Percentiles rank a stretch among this genome's conserved stretches.
Conservation (phyloP, 2,113 vertebrate species). For the Perognathus longimembris region DNA sequence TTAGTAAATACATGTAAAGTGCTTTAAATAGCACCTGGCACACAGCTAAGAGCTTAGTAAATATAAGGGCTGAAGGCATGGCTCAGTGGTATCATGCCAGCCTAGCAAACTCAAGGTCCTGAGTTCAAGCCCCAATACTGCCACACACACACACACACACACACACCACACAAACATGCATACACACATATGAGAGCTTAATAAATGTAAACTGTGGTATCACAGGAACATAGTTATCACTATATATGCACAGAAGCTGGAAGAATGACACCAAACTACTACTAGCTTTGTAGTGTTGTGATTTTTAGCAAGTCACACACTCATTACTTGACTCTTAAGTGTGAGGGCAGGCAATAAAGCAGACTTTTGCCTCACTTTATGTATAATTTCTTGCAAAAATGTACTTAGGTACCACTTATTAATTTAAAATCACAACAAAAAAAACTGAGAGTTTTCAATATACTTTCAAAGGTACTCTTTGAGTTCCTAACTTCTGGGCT, state of each 20-base stretch:
- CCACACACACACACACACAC: too few species aligned
- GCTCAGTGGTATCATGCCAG: too few species aligned
- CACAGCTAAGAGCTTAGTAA: neutral
- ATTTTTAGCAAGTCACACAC: neutral
- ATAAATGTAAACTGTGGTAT: neutral
- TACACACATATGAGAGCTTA: neutral
- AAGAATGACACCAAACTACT: neutral
- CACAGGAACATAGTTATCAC: neutral
- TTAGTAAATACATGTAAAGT: slow-evolving; percentile 6
- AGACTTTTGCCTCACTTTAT: neutral
- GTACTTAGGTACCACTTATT: neutral
- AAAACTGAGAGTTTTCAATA: neutral
- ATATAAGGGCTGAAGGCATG: neutral
- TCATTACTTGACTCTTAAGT: neutral
- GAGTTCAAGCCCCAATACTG: too few species aligned
- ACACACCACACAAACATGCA: too few species aligned
- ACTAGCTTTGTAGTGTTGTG: too few species aligned
- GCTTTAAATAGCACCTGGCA: slow-evolving; percentile 44
- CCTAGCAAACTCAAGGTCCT: too few species aligned
- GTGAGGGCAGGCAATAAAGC: neutral
- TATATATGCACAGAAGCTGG: neutral
- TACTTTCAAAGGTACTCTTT: neutral
- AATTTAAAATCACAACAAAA: slow-evolving; percentile 47
- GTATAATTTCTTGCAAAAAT: slow-evolving; percentile 27
- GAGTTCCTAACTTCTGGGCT: neutral